Base-by-base conservation (phyloP, 2,888 invertebrate genomes). In the Lydus trimaculatus region DNA sequence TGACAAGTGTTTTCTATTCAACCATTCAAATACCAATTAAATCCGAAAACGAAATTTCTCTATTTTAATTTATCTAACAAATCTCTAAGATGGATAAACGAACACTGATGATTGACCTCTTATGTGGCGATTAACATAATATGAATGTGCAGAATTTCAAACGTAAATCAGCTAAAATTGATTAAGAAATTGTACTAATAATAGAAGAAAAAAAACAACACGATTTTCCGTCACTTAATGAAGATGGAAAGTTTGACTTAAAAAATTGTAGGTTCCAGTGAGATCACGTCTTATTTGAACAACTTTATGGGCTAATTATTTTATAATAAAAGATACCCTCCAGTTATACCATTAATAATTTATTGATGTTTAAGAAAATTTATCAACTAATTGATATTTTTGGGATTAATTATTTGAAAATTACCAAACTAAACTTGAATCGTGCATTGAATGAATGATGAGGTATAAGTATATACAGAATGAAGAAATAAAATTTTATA, bases 1-100 rank as follows among this genome's bases (percentile, higher is more conserved):
- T 69, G 75, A 73, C 75, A 73, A 75, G 72, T 75, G 73, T 75
- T 73, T 69, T 72, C 75, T 72, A 71, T 71, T 72, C 71, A 72
- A 66, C 65, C 69, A 63, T 72, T 69, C 70, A 69, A 71, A 69
- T 72, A 72, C 73, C 71, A 72, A 75, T 75, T 75, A 75, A 70
- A 70, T 15, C 17, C 17, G 17, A 48, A 20, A 11, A 48, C 20
- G 11, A 48, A 20, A 48, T 48, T 48, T 48, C 48, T 48, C 48
- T 3, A 48, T 11, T 2, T 48, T 48, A 48, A 48, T 48, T 48
- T 48, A 48, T 48, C 48, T 48, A 48, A 48, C 8, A 20, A 48
- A 48, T 48, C 48, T 20, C 48, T 20, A 20, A 20, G 11, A 36
- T 36, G 15, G 2, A 9, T 48, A 7, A 20, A 48, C 9, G 48